Percentiles rank a stretch among this genome's conserved stretches.
These are phyloP conservation scores for Brachionus rotundiformis DNA, from an alignment of 1,140 invertebrate species.

Conservation along the genomic window DNA sequence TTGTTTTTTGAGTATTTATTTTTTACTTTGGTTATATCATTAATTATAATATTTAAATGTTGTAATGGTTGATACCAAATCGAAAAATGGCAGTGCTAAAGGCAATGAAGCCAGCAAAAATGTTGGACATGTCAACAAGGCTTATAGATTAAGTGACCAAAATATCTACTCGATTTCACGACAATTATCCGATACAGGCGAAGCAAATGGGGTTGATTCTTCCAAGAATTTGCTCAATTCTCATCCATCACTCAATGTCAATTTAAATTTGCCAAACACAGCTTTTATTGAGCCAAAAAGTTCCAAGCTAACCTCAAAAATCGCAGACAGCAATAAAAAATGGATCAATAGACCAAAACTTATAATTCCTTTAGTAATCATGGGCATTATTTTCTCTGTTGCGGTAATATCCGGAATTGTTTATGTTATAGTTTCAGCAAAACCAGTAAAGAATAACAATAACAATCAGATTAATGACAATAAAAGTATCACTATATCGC, in stretches of 20 bases:
- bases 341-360: slow-evolving; percentile 30
- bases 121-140: not conserved
- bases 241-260: not conserved
- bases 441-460: not conserved
- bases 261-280: slow-evolving; percentile 10
- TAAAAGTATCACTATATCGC: not conserved
- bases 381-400: not conserved
- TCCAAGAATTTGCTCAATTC: slow-evolving; percentile 37
- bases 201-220: not conserved
- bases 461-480: not conserved
- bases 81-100: not conserved
- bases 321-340: slow-evolving; percentile 22
- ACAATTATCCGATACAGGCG: not conserved
- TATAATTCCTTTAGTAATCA: slow-evolving; percentile 18
- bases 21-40: slow-evolving; percentile 11
- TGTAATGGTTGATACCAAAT: slow-evolving; percentile 29
- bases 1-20: slow-evolving; percentile 5
- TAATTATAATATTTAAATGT: slow-evolving; percentile 13
- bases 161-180: slow-evolving; percentile 1
- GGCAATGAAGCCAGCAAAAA: not conserved
- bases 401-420: not conserved
- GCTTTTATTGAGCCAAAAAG: slow-evolving; percentile 1
- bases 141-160: not conserved
- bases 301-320: not conserved
- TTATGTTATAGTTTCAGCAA: slow-evolving; percentile 14